Conservation (phyloP, 2,888 invertebrate genomes). For the Aquatica leii region DNA sequence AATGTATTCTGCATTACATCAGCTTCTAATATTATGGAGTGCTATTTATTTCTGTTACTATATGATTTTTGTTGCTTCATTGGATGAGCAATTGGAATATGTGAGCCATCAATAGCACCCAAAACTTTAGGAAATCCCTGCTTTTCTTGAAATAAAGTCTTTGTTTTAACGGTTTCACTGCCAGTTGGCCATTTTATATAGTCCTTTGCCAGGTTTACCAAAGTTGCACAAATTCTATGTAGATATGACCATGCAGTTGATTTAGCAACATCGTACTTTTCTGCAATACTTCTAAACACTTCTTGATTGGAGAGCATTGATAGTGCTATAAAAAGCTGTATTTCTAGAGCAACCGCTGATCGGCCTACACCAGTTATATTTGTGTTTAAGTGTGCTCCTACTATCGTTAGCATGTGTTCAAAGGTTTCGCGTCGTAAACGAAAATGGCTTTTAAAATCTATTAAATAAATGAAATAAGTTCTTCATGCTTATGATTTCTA, state of each 20-base stretch:
- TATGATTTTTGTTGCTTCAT: conserved; percentile 12
- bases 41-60: conserved; percentile 17
- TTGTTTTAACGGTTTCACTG: conserved; percentile 4
- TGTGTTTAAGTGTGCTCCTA: conserved; percentile 12
- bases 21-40: conserved; percentile 18
- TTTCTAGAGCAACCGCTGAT: conserved; percentile 5
- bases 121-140: conserved; percentile 16
- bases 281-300: conserved; percentile 16
- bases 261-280: conserved; percentile 16
- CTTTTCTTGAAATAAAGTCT: conserved; percentile 10
- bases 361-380: conserved; percentile 5
- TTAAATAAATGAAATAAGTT: background rate
- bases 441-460: conserved; percentile 23
- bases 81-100: conserved; percentile 17
- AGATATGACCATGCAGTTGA: conserved; percentile 18
- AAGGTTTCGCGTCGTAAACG: conserved; percentile 12
- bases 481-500: background rate
- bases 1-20: background rate
- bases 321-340: conserved; percentile 16
- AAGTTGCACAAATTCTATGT: conserved; percentile 15
- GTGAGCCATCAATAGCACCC: conserved; percentile 13
- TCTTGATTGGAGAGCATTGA: conserved; percentile 18
- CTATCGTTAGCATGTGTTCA: conserved; percentile 10
- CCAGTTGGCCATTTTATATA: conserved; percentile 20
- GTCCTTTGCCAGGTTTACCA: background rate